Conservation (phyloP, 2,113 vertebrate species). For the Nymphicus hollandicus region DNA sequence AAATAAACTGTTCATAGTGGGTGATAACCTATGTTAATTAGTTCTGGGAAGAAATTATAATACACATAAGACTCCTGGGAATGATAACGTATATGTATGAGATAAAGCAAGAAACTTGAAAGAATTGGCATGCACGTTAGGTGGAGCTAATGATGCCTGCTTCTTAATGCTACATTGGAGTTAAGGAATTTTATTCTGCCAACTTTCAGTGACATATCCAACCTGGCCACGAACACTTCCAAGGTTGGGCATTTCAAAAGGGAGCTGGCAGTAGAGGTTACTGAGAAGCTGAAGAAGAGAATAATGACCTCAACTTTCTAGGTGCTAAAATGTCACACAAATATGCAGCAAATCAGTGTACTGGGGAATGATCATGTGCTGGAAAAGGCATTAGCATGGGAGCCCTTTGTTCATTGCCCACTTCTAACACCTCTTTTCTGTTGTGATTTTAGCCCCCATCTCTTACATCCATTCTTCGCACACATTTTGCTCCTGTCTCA, state of each 20-base stretch:
- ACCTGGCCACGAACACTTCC: background rate
- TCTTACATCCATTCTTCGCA: background rate
- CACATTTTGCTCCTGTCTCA: background rate
- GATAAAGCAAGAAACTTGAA: background rate
- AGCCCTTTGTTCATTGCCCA: rapidly evolving
- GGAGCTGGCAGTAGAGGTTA: too few species aligned
- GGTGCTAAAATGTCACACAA: background rate
- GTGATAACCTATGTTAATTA: background rate
- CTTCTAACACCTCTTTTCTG: background rate
- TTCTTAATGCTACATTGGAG: background rate
- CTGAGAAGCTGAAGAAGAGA: background rate
- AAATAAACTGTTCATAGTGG: too few species aligned
- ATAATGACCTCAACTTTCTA: background rate
- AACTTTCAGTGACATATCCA: background rate
- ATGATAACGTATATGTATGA: background rate
- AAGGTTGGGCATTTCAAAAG: background rate
- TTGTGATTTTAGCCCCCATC: too few species aligned
- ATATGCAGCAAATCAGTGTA: background rate
- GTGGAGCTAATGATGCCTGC: background rate
- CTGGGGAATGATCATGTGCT: rapidly evolving
- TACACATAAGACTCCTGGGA: background rate
- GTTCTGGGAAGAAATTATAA: background rate
- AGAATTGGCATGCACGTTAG: background rate
- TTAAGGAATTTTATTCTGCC: background rate
- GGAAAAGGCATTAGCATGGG: background rate